These are phyloP conservation scores for Drosophila lowei DNA, from an alignment of 1,140 invertebrate species.

Conservation along the genomic window DNA sequence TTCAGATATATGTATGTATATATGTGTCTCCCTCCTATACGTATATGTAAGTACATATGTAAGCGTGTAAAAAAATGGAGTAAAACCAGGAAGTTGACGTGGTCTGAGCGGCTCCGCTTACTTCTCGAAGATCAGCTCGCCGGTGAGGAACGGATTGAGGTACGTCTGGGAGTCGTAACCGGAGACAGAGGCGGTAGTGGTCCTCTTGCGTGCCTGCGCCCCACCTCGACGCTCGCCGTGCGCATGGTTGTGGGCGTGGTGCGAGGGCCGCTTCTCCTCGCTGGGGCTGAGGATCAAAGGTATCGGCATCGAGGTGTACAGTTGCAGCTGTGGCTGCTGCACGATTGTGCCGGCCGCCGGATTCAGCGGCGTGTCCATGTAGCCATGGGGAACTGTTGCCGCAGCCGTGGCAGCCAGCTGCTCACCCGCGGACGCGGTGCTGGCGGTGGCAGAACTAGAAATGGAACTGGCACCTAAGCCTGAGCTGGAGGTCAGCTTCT, in stretches of 20 bases:
- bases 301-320: conserved; percentile 79
- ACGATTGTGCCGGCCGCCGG: conserved; percentile 68
- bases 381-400: conserved; percentile 50
- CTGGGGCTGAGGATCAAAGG: conserved; percentile 75
- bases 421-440: conserved; percentile 19
- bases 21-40: neutral
- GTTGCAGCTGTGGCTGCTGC: conserved; percentile 63
- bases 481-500: conserved; percentile 20
- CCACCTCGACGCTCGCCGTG: conserved; percentile 62
- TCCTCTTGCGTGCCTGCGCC: conserved; percentile 55
- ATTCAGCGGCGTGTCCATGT: conserved; percentile 72
- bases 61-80: conserved; percentile 10
- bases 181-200: conserved; percentile 67
- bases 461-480: conserved; percentile 3
- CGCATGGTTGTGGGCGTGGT: conserved; percentile 62
- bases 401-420: conserved; percentile 34
- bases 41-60: conserved; percentile 2
- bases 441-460: conserved; percentile 30
- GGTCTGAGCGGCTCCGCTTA: conserved; percentile 32
- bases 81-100: too few species aligned
- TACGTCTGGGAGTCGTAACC: conserved; percentile 79
- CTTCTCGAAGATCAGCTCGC: conserved; percentile 81
- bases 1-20: neutral
- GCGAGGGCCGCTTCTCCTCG: conserved; percentile 70
- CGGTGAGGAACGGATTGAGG: conserved; percentile 78